These are phyloP conservation scores for Megathymus violae DNA, from an alignment of 1,140 invertebrate species.

Conservation along the genomic window DNA sequence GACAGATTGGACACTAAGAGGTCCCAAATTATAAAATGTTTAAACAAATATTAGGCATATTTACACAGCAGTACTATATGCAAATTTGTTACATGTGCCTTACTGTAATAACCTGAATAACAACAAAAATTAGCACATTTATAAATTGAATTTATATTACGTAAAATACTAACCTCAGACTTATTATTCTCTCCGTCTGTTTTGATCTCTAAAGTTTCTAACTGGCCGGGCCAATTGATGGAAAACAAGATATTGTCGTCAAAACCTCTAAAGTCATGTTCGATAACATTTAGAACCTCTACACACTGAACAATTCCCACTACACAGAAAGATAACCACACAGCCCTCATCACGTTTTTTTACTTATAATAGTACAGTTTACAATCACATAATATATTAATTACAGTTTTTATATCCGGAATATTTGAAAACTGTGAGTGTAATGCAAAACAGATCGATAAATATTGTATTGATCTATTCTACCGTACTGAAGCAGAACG, in stretches of 20 bases:
- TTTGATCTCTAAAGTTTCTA: conserved; percentile 70
- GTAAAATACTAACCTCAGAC: conserved; percentile 49
- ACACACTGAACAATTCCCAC: conserved; percentile 49
- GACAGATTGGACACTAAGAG: no score
- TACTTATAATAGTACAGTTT: neutral
- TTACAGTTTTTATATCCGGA: no score
- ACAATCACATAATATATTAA: conserved; percentile 1
- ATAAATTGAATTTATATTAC: no score
- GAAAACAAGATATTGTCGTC: conserved; percentile 92
- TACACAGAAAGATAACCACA: conserved; percentile 48
- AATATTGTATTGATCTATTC: neutral
- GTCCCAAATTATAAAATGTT: no score
- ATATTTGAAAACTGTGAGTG: no score
- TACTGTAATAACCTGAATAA: no score
- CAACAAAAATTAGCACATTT: no score
- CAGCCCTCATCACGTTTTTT: conserved; percentile 30
- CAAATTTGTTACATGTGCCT: no score
- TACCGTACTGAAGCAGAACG: neutral
- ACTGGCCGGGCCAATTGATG: conserved; percentile 91
- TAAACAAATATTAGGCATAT: no score
- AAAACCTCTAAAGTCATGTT: conserved; percentile 88
- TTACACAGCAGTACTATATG: no score
- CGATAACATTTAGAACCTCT: conserved; percentile 39
- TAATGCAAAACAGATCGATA: neutral
- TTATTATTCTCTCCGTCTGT: conserved; percentile 51